These are phyloP conservation scores for Caenorhabditis uteleia DNA, from an alignment of 2,888 invertebrate species.

Conservation along the genomic window DNA sequence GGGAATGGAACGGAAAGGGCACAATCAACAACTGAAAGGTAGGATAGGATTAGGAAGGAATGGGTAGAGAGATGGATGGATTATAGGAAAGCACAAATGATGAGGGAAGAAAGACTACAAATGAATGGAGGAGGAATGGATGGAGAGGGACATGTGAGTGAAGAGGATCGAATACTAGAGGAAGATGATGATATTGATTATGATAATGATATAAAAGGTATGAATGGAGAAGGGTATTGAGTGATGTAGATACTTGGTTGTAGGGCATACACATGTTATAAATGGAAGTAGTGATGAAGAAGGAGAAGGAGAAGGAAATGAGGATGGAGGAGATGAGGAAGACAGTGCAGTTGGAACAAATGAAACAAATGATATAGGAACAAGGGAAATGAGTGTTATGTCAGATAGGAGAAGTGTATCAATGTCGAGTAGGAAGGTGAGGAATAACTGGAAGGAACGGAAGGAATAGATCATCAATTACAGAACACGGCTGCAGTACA, in stretches of 20 bases:
- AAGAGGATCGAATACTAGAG: conserved; percentile 35
- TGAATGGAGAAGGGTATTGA: no score
- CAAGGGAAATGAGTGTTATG: no score
- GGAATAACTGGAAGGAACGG: no score
- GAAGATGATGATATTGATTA: conserved; percentile 29
- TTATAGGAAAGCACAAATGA: conserved; percentile 40
- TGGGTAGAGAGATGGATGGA: no score
- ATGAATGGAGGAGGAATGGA: conserved; percentile 10
- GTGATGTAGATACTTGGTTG: no score
- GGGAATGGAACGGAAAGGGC: conserved; percentile 10
- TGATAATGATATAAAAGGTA: no score
- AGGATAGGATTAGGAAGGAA: not conserved
- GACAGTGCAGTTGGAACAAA: not conserved
- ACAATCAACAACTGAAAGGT: conserved; percentile 30
- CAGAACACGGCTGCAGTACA: no score
- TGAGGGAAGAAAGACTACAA: conserved; percentile 15
- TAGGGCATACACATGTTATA: no score
- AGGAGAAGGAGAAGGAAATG: conserved; percentile 4
- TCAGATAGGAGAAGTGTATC: no score
- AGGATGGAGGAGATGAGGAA: conserved; percentile 3
- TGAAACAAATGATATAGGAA: no score
- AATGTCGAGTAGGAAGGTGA: no score
- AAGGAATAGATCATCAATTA: no score
- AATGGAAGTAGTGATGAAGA: not conserved
- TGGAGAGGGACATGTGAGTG: conserved; percentile 19